Percentiles rank a stretch among this genome's conserved stretches.
Evolutionary conservation across 2,113 vertebrate genomes (phyloP).

Genomic region (Steatornis caripensis): DNA sequence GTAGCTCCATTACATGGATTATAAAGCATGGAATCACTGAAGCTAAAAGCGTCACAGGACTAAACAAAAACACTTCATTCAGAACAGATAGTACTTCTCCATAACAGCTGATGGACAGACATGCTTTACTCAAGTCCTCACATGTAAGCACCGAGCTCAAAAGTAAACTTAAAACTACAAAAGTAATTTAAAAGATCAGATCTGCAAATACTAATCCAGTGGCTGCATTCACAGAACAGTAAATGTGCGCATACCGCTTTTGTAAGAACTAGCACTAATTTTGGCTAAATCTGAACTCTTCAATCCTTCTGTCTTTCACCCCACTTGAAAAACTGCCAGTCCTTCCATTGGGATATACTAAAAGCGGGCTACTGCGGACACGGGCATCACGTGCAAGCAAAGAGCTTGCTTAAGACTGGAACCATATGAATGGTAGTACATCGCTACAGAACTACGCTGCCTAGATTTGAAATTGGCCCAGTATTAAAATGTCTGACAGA

Average conservation of each 20-base stretch:
- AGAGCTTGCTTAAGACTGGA: not conserved
- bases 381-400: not conserved
- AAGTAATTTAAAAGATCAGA: not conserved
- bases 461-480: not conserved
- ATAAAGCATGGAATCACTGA: not conserved
- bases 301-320: not conserved
- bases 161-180: not conserved
- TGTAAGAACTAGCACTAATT: not conserved
- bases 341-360: not conserved
- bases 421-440: not conserved
- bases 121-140: not conserved
- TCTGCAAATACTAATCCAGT: not conserved
- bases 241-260: fast-evolving
- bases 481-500: not conserved
- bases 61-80: not conserved
- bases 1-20: not conserved
- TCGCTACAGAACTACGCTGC: not conserved
- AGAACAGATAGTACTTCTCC: not conserved
- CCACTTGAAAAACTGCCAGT: not conserved
- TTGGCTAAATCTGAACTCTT: not conserved
- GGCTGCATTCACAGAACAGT: not conserved
- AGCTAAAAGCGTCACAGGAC: not conserved
- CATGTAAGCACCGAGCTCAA: not conserved
- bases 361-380: too few species aligned
- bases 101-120: not conserved